Evolutionary conservation across 2,797 vertebrate genomes (phyloP).

Genomic region (Anolis apletophallus): DNA sequence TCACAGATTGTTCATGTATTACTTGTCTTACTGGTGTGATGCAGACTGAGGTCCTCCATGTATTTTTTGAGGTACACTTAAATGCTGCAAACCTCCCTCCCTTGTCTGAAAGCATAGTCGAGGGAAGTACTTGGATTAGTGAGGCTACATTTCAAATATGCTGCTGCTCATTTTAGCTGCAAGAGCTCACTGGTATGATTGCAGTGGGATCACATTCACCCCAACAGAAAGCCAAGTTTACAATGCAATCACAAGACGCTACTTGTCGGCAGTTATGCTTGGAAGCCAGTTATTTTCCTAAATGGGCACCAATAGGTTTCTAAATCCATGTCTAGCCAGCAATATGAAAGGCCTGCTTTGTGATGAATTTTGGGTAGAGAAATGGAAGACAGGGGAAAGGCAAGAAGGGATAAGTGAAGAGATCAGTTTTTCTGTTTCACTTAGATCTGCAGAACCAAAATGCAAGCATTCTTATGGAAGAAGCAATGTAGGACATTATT

Average conservation of each 20-base stretch:
- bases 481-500: not conserved
- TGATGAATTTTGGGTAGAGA: not conserved
- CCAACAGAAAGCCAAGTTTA: not conserved
- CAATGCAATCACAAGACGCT: not conserved
- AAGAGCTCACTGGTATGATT: not conserved
- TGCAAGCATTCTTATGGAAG: not conserved
- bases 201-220: not conserved
- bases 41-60: not conserved
- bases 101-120: not conserved
- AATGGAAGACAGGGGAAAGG: not conserved
- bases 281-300: not conserved
- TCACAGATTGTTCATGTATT: not conserved
- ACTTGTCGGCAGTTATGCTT: not conserved
- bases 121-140: not conserved
- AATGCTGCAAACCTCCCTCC: not conserved
- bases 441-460: not conserved
- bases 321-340: not conserved
- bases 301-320: not conserved
- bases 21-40: not conserved
- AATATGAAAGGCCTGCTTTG: not conserved
- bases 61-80: not conserved
- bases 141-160: not conserved
- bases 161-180: constrained; percentile 9
- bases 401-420: not conserved
- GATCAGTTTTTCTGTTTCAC: not conserved